Evolutionary conservation across 2,113 vertebrate species (phyloP).

Genomic region (Rattus rattus): DNA sequence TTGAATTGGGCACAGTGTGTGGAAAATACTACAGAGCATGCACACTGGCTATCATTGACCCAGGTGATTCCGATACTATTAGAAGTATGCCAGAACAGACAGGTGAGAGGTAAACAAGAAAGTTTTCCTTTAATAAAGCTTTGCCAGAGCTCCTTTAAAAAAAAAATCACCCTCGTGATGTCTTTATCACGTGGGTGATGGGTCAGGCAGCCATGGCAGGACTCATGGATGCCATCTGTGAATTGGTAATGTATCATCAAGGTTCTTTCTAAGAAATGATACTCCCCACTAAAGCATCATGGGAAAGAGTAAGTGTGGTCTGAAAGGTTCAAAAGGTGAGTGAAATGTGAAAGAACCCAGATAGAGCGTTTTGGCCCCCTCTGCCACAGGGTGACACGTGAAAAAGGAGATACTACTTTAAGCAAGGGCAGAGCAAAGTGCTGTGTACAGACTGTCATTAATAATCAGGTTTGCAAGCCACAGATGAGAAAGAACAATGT

Average conservation of each 20-base stretch:
- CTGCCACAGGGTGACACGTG: background rate
- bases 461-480: background rate
- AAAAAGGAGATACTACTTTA: background rate
- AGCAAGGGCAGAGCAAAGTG: background rate
- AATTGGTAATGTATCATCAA: background rate
- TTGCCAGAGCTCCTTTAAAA: too few species aligned
- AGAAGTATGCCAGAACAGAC: too few species aligned
- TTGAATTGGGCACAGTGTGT: too few species aligned
- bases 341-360: background rate
- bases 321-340: background rate
- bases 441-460: background rate
- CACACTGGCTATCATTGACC: too few species aligned
- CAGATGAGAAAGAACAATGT: background rate
- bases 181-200: rapidly evolving
- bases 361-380: background rate
- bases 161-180: background rate
- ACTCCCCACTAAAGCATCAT: background rate
- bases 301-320: too few species aligned
- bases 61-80: too few species aligned
- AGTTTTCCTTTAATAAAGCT: too few species aligned
- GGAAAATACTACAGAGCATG: too few species aligned
- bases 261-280: background rate
- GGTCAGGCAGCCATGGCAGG: background rate
- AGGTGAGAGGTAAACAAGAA: too few species aligned
- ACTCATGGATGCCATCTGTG: too few species aligned